These are phyloP conservation scores for Gila robusta DNA, from an alignment of 2,797 vertebrate genomes.

Conservation along the genomic window DNA sequence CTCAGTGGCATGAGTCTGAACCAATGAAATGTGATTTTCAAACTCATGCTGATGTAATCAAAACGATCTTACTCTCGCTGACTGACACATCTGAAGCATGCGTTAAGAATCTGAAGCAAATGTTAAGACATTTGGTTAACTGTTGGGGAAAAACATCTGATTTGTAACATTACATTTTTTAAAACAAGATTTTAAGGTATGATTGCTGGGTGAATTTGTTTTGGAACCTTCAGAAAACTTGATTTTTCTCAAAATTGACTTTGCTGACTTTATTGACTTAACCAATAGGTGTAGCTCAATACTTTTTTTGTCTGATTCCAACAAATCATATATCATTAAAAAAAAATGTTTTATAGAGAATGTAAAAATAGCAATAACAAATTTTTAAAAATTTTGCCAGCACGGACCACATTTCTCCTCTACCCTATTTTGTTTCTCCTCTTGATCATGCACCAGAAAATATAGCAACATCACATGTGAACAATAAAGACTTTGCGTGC, in stretches of 20 bases:
- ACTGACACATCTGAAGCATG: no score
- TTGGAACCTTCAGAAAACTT: neutral
- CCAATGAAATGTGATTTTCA: no score
- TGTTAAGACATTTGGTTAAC: no score
- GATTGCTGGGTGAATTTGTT: neutral
- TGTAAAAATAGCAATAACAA: neutral
- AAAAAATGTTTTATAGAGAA: neutral
- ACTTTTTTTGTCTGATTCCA: neutral
- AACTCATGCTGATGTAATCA: no score
- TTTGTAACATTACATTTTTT: no score
- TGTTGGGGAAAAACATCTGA: no score
- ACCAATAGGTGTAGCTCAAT: neutral
- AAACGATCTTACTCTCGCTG: no score
- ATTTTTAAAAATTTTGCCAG: neutral
- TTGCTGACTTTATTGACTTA: neutral
- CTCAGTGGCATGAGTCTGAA: no score
- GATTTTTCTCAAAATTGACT: neutral
- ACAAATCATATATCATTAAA: neutral
- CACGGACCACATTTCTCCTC: slow-evolving; percentile 61
- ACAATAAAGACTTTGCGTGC: slow-evolving; percentile 48
- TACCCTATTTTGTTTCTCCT: slow-evolving; percentile 65
- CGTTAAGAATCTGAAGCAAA: no score
- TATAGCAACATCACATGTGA: slow-evolving; percentile 54
- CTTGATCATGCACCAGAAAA: slow-evolving; percentile 59
- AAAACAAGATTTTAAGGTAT: neutral